Evolutionary conservation across 1,140 invertebrate genomes (phyloP).

Genomic region (Nasonia giraulti): DNA sequence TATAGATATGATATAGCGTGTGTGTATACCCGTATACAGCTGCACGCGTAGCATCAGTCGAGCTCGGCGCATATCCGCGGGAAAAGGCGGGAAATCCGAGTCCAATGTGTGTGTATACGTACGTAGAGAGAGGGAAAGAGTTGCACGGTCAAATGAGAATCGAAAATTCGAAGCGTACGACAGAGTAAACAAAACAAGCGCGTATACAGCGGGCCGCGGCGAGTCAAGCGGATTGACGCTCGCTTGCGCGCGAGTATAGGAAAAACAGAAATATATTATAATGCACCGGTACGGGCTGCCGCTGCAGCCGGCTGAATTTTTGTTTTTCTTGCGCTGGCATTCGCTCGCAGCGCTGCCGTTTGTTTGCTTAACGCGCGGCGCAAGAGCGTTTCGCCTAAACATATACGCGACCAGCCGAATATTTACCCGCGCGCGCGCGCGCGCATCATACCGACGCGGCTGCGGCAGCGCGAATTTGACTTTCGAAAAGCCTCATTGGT

Average conservation of each 20-base stretch:
- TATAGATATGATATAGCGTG: too few relatives aligned
- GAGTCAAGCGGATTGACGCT: background rate
- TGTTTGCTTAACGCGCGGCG: background rate
- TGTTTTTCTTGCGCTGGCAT: background rate
- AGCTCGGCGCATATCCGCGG: background rate
- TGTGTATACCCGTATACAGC: background rate
- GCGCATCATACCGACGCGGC: background rate
- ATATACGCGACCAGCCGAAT: background rate
- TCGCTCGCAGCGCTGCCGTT: background rate
- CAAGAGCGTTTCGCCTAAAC: background rate
- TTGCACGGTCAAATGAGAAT: background rate
- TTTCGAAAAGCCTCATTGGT: constrained; percentile 29
- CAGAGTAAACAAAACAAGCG: background rate
- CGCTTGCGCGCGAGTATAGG: background rate
- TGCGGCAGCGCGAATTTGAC: background rate
- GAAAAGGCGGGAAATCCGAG: background rate
- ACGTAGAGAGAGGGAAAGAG: background rate
- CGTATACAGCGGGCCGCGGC: background rate
- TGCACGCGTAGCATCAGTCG: background rate
- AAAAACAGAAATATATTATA: constrained; percentile 3
- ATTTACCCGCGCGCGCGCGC: background rate
- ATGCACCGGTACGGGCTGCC: background rate
- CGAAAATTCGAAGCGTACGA: background rate
- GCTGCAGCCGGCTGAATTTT: background rate
- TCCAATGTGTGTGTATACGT: background rate